phyloP scores from a whole-genome alignment of 2,888 invertebrate species.

The Nomada fucata region DNA sequence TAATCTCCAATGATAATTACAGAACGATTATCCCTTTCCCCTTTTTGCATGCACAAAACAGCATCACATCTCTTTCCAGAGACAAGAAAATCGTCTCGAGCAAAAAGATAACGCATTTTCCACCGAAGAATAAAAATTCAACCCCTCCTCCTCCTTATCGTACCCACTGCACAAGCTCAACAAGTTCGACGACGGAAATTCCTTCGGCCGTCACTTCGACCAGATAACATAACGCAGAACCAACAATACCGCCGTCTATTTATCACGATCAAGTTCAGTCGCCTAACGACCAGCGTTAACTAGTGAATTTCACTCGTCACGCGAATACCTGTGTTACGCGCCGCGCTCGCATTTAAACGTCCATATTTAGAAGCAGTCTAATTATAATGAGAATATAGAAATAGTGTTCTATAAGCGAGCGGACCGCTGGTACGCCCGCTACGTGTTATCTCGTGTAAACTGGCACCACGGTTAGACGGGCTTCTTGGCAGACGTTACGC shows the following conservation, averaged over 20 bases:
- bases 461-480: slow-evolving; percentile 45
- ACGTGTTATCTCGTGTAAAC: slow-evolving; percentile 54
- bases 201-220: not conserved
- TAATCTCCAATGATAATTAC: too few relatives aligned
- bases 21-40: too few relatives aligned
- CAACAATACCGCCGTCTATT: not conserved
- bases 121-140: too few relatives aligned
- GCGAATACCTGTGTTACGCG: slow-evolving; percentile 28
- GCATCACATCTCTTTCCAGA: too few relatives aligned
- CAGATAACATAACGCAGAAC: too few relatives aligned
- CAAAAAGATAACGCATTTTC: too few relatives aligned
- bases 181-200: not conserved
- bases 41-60: too few relatives aligned
- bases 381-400: slow-evolving; percentile 53
- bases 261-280: slow-evolving; percentile 1
- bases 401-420: slow-evolving; percentile 49
- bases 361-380: slow-evolving; percentile 43
- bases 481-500: slow-evolving; percentile 49
- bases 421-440: slow-evolving; percentile 21
- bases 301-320: slow-evolving; percentile 32
- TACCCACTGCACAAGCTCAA: not conserved
- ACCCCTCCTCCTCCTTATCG: not conserved
- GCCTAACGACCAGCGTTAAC: slow-evolving; percentile 24
- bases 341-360: slow-evolving; percentile 41
- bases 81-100: too few relatives aligned